Evolutionary conservation across 2,888 invertebrate genomes (phyloP).

Genomic region (Scaptomyza flava): DNA sequence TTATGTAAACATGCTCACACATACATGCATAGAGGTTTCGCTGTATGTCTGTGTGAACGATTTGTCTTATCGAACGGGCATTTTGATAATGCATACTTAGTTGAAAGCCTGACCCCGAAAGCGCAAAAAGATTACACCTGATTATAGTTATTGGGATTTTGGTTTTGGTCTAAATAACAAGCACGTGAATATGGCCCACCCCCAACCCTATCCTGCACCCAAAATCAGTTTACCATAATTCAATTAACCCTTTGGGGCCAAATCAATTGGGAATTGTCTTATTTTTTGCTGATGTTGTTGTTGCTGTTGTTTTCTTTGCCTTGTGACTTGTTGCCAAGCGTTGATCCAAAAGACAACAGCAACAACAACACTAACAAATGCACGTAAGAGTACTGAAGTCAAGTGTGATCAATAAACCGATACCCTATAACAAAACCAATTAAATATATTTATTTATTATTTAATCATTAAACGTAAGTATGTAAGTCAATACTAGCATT

Average conservation of each 20-base stretch:
- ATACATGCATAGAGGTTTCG: neutral
- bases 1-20: conserved; percentile 44
- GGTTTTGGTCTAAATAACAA: conserved; percentile 5
- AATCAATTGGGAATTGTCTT: conserved; percentile 61
- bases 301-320: neutral
- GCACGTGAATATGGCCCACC: conserved; percentile 44
- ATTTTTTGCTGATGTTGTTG: neutral
- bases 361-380: neutral
- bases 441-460: too few species aligned
- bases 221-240: conserved; percentile 74
- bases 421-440: conserved; percentile 1
- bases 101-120: conserved; percentile 45
- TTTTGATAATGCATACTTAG: conserved; percentile 25
- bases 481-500: too few species aligned
- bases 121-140: conserved; percentile 48
- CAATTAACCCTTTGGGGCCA: conserved; percentile 79
- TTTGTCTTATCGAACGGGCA: conserved; percentile 17
- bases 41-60: neutral
- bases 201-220: conserved; percentile 1
- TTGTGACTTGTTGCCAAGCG: conserved; percentile 53
- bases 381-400: neutral
- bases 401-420: neutral
- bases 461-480: neutral
- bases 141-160: conserved; percentile 13
- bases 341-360: conserved; percentile 35